Evolutionary conservation across 2,113 vertebrate species (phyloP), one percentile per base, ranked within the genome.

Genomic region (Hydrolagus affinis): DNA sequence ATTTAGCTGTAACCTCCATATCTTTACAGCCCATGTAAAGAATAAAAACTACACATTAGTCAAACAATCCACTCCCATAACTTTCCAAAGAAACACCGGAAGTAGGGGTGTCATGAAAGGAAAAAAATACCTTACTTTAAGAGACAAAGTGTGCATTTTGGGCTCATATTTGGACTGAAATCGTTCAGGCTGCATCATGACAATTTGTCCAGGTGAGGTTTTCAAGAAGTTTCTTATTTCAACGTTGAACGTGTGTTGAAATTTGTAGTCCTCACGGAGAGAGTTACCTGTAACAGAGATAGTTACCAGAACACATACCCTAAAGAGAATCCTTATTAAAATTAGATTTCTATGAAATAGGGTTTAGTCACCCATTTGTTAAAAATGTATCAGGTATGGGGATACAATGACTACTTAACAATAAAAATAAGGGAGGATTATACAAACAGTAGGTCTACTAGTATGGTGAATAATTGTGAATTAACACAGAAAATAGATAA

Each of bases 181-280:
- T 89, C 93, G 96, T 88, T 99, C 97, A 19, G 98, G 96, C 59
- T 98, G 97, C 90, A 94, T 91, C 28, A 97, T 75, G 10, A 97
- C 91, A 23, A 98, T 11, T 85, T 96, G 95, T 85, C 95, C 94
- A 0, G 91, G 90, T 44, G 95, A 93, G 0, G 86, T 92, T 89
- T 98, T 97, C 85, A 99, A 85, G 32, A 95, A 91, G 86, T 94
- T 96, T 44, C 92, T 90, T 73, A 98, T 92, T 73, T 98, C 96
- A 0, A 87, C 88, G 87, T 91, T 96, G 91, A 98, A 98, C 23
- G 96, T 93, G 88, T 99, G 98, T 86, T 95, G 91, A 88, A 98
- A 98, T 21, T 92, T 95, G 89, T 95, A 99, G 88, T 99, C 97
- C 86, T 99, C 98, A 89, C 98, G 93, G 88, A 99, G 88, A 0